Base-by-base conservation (phyloP, 2,797 vertebrate genomes). In the Enteromius afrohamiltoni region DNA sequence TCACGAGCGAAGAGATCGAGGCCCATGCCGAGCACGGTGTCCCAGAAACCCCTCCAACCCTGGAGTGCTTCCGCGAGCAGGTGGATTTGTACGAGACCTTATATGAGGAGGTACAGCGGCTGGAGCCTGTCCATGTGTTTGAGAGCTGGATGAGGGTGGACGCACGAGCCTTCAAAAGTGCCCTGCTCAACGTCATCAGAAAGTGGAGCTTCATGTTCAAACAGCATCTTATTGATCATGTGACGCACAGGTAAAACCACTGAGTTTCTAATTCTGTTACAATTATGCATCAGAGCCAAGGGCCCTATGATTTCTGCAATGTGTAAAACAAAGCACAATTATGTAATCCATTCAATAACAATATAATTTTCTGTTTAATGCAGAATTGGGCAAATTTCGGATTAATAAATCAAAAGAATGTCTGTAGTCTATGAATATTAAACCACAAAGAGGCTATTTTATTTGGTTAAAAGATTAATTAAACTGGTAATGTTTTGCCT, bases 131-230 rank as follows among this genome's bases (percentile, higher is more conserved):
- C 67, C 92, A 85, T 10, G 86, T 97, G 67, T 96, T 98, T 73
- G 95, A 94, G 0, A 47, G 94, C 21, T 99, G 98, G 96, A 94
- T 99, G 95, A 95, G 91, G 88, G 92, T 99, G 0, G 96, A 99
- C 0, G 92, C 93, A 0, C 92, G 92, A 0, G 92, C 94, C 76
- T 95, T 98, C 88, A 98, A 96, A 90, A 93, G 85, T 0, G 91
- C 96, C n/a, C 87, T 99, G 87, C 93, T 98, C 69, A 97, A 97
- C 2, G 83, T 94, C 74, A 93, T 98, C 76, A 98, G 96, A 88
- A 97, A 93, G 86, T 99, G 97, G 97, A 99, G 97, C 88, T 90
- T 97, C 87, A 94, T 95, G 94, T 98, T 99, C 91, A 99, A 99
- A 87, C 97, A 98, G 90, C 96, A 99, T 85, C 97, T 99, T 0